These are phyloP conservation scores for Hylomyscus alleni DNA, from an alignment of 2,797 vertebrate genomes.

Conservation along the genomic window DNA sequence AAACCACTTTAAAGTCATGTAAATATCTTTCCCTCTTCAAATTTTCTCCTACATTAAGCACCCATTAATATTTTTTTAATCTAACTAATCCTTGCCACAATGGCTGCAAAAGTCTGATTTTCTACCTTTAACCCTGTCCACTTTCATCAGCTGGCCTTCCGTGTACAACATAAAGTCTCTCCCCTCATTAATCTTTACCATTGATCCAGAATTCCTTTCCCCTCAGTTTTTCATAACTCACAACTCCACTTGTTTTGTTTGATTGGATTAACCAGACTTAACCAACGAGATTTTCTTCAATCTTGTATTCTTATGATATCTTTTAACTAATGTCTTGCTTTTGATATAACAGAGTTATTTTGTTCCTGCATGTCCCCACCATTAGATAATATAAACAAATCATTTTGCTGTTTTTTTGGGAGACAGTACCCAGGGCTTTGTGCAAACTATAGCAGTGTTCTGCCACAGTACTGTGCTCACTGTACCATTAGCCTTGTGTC, in stretches of 20 bases:
- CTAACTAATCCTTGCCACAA: background rate
- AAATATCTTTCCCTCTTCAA: slow-evolving; percentile 1
- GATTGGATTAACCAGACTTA: background rate
- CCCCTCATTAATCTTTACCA: background rate
- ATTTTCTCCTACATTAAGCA: background rate
- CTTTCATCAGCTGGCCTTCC: background rate
- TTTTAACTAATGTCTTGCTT: slow-evolving; percentile 45
- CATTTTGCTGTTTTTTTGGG: background rate
- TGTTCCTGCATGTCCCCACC: background rate
- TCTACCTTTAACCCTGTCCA: background rate
- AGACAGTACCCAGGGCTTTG: background rate
- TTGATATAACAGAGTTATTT: background rate
- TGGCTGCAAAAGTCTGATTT: background rate
- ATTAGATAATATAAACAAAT: background rate
- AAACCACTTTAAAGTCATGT: background rate
- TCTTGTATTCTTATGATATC: background rate
- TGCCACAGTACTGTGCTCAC: background rate
- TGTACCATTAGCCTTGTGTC: background rate
- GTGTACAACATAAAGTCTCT: background rate
- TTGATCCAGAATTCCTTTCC: background rate
- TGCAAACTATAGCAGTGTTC: background rate
- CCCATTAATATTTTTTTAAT: slow-evolving; percentile 1
- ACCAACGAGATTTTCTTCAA: background rate
- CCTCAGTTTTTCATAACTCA: background rate
- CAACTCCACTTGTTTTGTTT: background rate